Conservation (phyloP, 2,888 invertebrate genomes). For the Troides oblongomaculatus region DNA sequence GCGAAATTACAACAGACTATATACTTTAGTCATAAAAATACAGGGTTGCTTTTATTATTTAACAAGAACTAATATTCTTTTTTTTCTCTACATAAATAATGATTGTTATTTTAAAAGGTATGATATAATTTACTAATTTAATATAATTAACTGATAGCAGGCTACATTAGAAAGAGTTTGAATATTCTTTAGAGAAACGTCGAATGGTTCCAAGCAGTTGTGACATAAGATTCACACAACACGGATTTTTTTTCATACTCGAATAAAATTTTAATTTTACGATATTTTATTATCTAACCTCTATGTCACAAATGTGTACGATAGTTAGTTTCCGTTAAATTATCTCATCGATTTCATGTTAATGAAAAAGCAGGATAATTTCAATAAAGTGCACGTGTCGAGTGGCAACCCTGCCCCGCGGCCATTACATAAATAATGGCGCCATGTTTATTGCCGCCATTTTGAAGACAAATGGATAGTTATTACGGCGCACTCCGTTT, state of each 20-base stretch:
- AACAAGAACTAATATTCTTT: too few relatives aligned
- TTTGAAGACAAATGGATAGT: conserved; percentile 80
- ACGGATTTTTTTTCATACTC: too few relatives aligned
- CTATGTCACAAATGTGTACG: background rate
- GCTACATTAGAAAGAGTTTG: too few relatives aligned
- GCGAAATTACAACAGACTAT: conserved; percentile 49
- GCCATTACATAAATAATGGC: conserved; percentile 79
- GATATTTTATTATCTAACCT: background rate
- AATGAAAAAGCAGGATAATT: conserved; percentile 74
- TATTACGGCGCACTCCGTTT: conserved; percentile 77
- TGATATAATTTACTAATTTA: too few relatives aligned
- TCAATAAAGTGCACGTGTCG: conserved; percentile 73
- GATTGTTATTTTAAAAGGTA: too few relatives aligned
- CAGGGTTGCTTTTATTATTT: conserved; percentile 47
- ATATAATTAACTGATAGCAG: too few relatives aligned
- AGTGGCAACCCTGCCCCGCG: conserved; percentile 70
- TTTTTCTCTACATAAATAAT: too few relatives aligned
- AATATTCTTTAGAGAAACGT: too few relatives aligned
- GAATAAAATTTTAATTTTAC: too few relatives aligned
- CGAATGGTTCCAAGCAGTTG: too few relatives aligned
- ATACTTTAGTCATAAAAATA: conserved; percentile 48
- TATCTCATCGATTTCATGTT: conserved; percentile 53
- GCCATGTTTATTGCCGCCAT: conserved; percentile 79
- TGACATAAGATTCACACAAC: too few relatives aligned
- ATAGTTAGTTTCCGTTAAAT: conserved; percentile 29